Conservation (phyloP, 1,140 invertebrate genomes). For the Nymphalis io region DNA sequence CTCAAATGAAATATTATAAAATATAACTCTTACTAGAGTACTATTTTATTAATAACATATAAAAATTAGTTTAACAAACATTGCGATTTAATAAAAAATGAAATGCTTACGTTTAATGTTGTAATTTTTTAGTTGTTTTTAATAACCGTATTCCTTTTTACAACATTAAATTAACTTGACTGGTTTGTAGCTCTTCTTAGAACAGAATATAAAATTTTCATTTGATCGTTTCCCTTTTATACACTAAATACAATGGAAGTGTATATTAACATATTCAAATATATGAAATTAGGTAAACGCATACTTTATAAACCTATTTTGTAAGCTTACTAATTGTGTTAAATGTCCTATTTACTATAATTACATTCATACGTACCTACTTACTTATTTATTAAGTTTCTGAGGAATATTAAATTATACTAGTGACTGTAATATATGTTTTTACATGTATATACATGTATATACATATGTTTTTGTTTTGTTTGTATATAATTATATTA, state of each 20-base stretch:
- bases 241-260: constrained; percentile 25
- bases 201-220: neutral
- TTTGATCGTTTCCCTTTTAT: constrained; percentile 14
- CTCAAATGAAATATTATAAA: too few species aligned
- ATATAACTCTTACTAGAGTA: too few species aligned
- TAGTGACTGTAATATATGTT: too few species aligned
- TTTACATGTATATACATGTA: too few species aligned
- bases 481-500: too few species aligned
- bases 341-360: constrained; percentile 16
- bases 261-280: constrained; percentile 16
- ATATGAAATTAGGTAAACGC: neutral
- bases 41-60: too few species aligned
- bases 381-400: neutral
- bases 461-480: too few species aligned
- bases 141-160: neutral
- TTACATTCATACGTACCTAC: neutral
- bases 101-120: too few species aligned
- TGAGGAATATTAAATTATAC: too few species aligned
- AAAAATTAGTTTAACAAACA: too few species aligned
- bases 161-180: neutral
- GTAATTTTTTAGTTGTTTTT: neutral
- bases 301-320: neutral
- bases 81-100: too few species aligned
- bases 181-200: neutral
- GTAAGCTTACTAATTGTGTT: constrained; percentile 17